Base-by-base conservation (phyloP, 2,888 invertebrate species). In the Anthophora plumipes region DNA sequence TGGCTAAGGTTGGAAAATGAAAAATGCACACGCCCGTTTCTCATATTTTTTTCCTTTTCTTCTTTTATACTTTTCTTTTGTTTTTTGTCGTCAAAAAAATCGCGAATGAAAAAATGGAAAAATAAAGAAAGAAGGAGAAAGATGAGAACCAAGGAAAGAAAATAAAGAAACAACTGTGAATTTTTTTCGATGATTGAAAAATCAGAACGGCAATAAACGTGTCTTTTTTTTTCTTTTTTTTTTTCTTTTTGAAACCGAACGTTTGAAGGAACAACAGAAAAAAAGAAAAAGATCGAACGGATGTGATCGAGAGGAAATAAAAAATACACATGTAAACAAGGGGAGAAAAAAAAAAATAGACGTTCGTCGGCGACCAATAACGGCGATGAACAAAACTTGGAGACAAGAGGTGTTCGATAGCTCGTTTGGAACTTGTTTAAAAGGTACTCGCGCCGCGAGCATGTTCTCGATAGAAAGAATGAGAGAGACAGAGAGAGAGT, bases 401-500 rank as follows among this genome's bases (percentile, higher is more conserved):
- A 84, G 82, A 85, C 84, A 77, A 87, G 72, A 82, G 85, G 70
- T 85, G 70, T 63, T 84, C 75, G 73, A 82, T 77, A 84, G 84
- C 70, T 84, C 87, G 79, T 80, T 80, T 83, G 84, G 85, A 85
- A 78, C 71, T 60, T 77, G 68, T 72, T 74, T 78, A 73, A 72
- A 80, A 75, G 86, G 83, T 88, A 88, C 89, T 86, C 87, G 88
- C 87, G 89, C 84, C 87, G 85, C 88, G 85, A 85, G 83, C 78
- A 84, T 83, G 80, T 64, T 83, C 84, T 84, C 88, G 87, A 85
- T 72, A 87, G 79, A 87, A 88, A 89, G 86, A 89, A 86, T 89
- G 86, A 90, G 82, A 90, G 85, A 87, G 88, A 88, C 85, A 88
- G 86, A 88, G 86, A 88, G 89, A 90, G 89, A 90, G 89, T 89